Evolutionary conservation across 1,140 invertebrate genomes (phyloP), one percentile per base, ranked within the genome.

Genomic region (Fopius arisanus): DNA sequence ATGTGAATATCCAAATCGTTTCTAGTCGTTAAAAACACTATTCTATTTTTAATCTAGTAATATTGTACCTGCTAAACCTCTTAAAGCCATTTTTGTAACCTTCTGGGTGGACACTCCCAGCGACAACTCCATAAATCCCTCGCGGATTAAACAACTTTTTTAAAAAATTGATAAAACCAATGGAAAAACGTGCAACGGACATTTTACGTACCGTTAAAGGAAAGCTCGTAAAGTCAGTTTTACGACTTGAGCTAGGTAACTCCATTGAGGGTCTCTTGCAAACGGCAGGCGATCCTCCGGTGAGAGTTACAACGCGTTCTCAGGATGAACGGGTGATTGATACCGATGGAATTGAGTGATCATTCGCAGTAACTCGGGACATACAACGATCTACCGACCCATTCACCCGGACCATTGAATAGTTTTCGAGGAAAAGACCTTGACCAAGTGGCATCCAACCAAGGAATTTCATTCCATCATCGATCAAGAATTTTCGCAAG

Each of bases 191-290:
- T 73, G 54, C 72, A 65, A 43, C 41, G 21, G 66, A 66, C 65
- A 19, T 68, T 31, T 72, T 59, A 67, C 74, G 83, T 81, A 79
- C 80, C 79, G 80, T 76, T 80, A 73, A 51, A 67, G 51, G 75
- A 81, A 82, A 80, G 78, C 82, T 86, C 84, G 81, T 86, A 85
- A 87, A 86, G 82, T 81, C 73, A 71, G 79, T 84, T 86, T 82
- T 84, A 80, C 81, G 78, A 79, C 73, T 40, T 66, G 48, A 62
- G 70, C 70, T 70, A 40, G 48, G 70, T 67, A 65, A 59, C 69
- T 72, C 54, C 63, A 41, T 51, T 69, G 48, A 68, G 67, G 43
- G 3, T 72, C 69, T 67, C 41, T 37, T 12, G 29, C 51, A 75
- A 81, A 72, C 75, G 66, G 48, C 67, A 67, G 65, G 29, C 63